Conservation (phyloP, 2,888 invertebrate genomes). For the Aelia acuminata region DNA sequence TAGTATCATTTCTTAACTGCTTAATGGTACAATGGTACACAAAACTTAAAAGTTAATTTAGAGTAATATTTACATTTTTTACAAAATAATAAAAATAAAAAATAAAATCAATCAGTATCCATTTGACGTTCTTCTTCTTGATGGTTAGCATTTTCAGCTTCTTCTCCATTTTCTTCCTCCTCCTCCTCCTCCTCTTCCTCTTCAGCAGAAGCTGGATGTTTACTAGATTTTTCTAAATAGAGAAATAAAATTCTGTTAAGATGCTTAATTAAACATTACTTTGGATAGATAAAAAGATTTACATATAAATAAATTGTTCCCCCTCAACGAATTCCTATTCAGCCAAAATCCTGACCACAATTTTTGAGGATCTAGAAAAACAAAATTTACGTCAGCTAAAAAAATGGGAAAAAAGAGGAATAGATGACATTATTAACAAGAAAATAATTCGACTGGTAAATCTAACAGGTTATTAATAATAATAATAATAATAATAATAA, state of each 20-base stretch:
- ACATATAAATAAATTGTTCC: too few species aligned
- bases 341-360: too few species aligned
- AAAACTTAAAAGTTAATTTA: conserved; percentile 16
- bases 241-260: neutral
- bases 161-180: conserved; percentile 31
- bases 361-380: too few species aligned
- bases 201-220: conserved; percentile 3
- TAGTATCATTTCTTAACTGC: conserved; percentile 43
- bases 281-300: too few species aligned
- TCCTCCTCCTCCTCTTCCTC: conserved; percentile 56
- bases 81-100: neutral
- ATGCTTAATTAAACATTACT: too few species aligned
- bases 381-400: too few species aligned
- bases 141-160: conserved; percentile 18
- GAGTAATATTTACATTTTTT: conserved; percentile 18
- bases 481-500: too few species aligned
- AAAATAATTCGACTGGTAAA: too few species aligned
- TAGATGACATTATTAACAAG: too few species aligned
- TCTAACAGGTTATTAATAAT: too few species aligned
- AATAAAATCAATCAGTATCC: conserved; percentile 31
- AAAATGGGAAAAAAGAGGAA: too few species aligned
- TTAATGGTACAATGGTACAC: conserved; percentile 38
- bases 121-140: conserved; percentile 3
- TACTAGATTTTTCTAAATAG: conserved; percentile 37
- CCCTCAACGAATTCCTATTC: too few species aligned